A percentile compares a stretch with the other conserved stretches of the same genome.
phyloP scores from a whole-genome alignment of 2,797 vertebrate species.

The Varecia variegata region DNA sequence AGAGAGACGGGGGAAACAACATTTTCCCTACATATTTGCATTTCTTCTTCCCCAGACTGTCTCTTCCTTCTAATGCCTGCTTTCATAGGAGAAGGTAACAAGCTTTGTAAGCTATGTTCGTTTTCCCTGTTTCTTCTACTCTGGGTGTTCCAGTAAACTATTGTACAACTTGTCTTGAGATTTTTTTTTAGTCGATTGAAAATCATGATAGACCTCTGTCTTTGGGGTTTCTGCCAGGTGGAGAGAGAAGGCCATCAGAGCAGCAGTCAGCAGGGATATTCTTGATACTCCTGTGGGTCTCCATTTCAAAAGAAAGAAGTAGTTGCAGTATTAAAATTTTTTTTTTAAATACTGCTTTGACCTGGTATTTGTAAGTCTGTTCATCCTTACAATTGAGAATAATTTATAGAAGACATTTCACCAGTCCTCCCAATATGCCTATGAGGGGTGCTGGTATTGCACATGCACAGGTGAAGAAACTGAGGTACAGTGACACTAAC shows the following conservation, averaged over 20 bases:
- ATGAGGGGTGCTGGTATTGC: background rate
- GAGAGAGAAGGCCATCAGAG: background rate
- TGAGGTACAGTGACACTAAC: background rate
- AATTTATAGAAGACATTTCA: background rate
- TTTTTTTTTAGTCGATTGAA: background rate
- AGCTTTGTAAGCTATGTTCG: background rate
- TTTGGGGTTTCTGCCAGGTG: background rate
- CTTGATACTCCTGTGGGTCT: slow-evolving; percentile 48
- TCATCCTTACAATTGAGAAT: slow-evolving; percentile 28
- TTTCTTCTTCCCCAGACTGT: background rate
- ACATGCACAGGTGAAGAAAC: background rate
- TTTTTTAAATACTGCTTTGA: background rate
- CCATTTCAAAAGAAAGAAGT: slow-evolving; percentile 55
- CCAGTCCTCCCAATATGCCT: background rate
- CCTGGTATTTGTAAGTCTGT: slow-evolving; percentile 54
- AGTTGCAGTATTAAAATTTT: background rate
- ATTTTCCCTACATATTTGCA: background rate
- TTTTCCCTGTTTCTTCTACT: background rate
- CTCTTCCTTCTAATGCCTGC: background rate
- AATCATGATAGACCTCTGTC: background rate
- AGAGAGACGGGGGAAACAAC: background rate
- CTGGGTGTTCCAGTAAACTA: background rate
- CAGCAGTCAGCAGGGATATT: background rate
- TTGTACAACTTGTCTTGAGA: background rate
- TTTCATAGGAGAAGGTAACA: background rate